Evolutionary conservation across 1,140 invertebrate species (phyloP).

Genomic region (Dreissena rostriformis): DNA sequence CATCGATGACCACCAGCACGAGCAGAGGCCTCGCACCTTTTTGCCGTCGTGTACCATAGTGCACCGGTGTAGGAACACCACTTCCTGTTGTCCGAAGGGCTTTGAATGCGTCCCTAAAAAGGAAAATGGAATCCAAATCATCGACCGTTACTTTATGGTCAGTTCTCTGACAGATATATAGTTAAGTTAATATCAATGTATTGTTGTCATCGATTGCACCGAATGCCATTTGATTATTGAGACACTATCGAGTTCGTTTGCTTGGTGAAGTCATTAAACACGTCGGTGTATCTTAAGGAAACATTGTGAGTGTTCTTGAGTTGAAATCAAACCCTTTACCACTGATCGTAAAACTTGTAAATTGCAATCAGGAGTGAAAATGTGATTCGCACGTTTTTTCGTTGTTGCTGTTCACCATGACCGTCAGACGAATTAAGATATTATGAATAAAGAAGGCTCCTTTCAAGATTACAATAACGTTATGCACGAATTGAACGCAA

Average conservation of each 20-base stretch:
- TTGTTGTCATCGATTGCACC: background rate
- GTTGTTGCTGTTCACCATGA: too few relatives aligned
- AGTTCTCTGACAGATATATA: background rate
- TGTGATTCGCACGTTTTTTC: too few relatives aligned
- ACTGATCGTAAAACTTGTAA: too few relatives aligned
- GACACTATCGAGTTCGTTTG: background rate
- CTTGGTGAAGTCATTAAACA: too few relatives aligned
- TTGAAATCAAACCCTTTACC: too few relatives aligned
- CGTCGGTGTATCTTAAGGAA: too few relatives aligned
- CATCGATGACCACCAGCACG: background rate
- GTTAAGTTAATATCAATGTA: background rate
- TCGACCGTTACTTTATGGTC: conserved; percentile 34
- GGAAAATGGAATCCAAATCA: conserved; percentile 24
- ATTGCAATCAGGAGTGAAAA: too few relatives aligned
- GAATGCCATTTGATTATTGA: background rate
- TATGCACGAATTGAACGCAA: too few relatives aligned
- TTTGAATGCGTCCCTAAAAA: conserved; percentile 10
- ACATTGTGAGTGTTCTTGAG: too few relatives aligned
- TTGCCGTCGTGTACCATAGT: conserved; percentile 19
- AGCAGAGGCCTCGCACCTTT: background rate
- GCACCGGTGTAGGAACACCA: conserved; percentile 14
- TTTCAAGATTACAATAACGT: too few relatives aligned
- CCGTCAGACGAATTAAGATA: too few relatives aligned
- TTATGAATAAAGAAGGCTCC: too few relatives aligned
- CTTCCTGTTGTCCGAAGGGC: conserved; percentile 18